Evolutionary conservation across 2,888 invertebrate species (phyloP).

Genomic region (Drosophila borealis): DNA sequence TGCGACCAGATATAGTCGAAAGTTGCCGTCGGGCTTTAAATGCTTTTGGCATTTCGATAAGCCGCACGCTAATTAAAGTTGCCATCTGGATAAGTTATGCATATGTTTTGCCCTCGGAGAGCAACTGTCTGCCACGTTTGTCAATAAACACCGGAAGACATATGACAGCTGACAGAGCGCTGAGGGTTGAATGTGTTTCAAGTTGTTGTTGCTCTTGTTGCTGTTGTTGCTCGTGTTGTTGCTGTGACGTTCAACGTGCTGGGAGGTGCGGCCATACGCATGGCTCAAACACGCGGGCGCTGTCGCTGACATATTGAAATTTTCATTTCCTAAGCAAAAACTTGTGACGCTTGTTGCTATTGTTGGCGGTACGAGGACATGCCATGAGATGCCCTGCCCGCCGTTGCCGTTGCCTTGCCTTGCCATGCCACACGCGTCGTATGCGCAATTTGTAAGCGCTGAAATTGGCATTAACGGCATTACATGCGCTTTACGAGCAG

Average conservation of each 20-base stretch:
- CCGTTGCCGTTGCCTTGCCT: slow-evolving; percentile 10
- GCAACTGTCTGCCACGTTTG: slow-evolving; percentile 42
- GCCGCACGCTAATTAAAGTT: slow-evolving; percentile 49
- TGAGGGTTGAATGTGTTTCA: slow-evolving; percentile 22
- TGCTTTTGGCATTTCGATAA: slow-evolving; percentile 28
- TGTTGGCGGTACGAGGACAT: slow-evolving; percentile 10
- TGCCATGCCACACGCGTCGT: slow-evolving; percentile 58
- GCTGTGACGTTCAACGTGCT: slow-evolving; percentile 1
- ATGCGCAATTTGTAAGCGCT: slow-evolving; percentile 75
- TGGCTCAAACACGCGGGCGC: slow-evolving; percentile 34
- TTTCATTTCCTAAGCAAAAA: slow-evolving; percentile 64
- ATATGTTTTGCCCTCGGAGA: slow-evolving; percentile 12
- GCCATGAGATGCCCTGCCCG: slow-evolving; percentile 17
- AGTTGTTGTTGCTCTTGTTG: slow-evolving; percentile 17
- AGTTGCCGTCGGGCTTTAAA: slow-evolving; percentile 4
- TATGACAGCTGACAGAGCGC: slow-evolving; percentile 47
- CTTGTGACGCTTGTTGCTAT: slow-evolving; percentile 27
- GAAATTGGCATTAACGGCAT: slow-evolving; percentile 78
- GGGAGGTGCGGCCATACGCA: slow-evolving; percentile 13
- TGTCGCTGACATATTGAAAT: slow-evolving; percentile 75
- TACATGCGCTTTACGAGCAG: slow-evolving; percentile 73
- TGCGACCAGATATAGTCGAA: not conserved
- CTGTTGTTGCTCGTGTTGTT: not conserved
- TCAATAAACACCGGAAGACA: slow-evolving; percentile 59
- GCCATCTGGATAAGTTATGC: slow-evolving; percentile 31